Evolutionary conservation across 1,140 invertebrate species (phyloP), one percentile per base, ranked within the genome.

Genomic region (Lasaia peninsularis): DNA sequence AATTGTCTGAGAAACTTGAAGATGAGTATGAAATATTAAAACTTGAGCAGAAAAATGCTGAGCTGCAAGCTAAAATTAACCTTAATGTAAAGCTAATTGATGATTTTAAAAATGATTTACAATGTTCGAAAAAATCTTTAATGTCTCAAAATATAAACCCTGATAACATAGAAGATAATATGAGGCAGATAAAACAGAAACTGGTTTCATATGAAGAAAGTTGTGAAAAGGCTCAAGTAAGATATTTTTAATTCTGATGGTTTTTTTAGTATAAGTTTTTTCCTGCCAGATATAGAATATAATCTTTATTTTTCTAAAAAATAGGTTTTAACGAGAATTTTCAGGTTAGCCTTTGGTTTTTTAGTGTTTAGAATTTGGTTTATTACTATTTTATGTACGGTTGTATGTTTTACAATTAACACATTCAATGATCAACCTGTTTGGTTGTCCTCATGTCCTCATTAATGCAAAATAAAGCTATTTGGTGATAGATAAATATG

Each of bases 1-100:
- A 77, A 52, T 28, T 75, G 20, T 57, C 75, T 0, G 72, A 78
- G 8, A 74, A 71, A 58, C 56, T 88, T 0, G 68, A 85, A 53
- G 73, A 85, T 11, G 79, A 87, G 49, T 83, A 82, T 37, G 78
- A 84, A 40, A 76, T 85, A 18, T 56, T 89, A 1, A 76, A 83
- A 57, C 51, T 89, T 8, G 74, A 76, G 40, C 86, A 87, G 40
- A 79, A 82, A 18, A 85, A 84, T 52, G 61, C 56, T 1, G 65
- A 75, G 54, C 54, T 86, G 11, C 75, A 84, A 67, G 55, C 24
- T 44, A 73, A 77, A 68, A 85, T 86, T 10, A 68, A 79, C n/a
- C 67, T 76, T 28, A 83, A 86, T 58, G 69, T 71, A 9, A 80
- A 66, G 56, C 79, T 82, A 62, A 55, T 90, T 35, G 71, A 80